Conservation (phyloP, 2,888 invertebrate species). For the Emesis russula region DNA sequence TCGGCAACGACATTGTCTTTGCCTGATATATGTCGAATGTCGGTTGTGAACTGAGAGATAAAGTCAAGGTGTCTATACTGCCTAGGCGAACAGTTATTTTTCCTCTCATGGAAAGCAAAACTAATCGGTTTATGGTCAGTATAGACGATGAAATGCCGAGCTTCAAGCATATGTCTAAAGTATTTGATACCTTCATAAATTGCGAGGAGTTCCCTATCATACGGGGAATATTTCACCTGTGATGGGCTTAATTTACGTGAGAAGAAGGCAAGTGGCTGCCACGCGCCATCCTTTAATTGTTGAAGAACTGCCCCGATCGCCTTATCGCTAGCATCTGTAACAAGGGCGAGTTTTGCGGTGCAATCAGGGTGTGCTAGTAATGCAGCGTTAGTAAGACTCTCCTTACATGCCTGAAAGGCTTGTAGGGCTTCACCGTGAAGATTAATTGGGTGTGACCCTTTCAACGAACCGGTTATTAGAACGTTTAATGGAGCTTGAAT, state of each 20-base stretch:
- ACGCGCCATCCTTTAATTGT: no score
- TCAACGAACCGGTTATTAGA: no score
- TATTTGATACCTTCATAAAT: slow-evolving; percentile 90
- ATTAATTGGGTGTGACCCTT: no score
- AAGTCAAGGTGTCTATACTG: slow-evolving; percentile 61
- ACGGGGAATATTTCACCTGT: slow-evolving; percentile 89
- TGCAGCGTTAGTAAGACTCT: no score
- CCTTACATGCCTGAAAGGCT: no score
- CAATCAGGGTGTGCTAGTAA: no score
- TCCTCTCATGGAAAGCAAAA: slow-evolving; percentile 29
- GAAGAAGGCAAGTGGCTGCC: no score
- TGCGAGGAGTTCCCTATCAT: slow-evolving; percentile 67
- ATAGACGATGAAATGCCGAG: slow-evolving; percentile 82
- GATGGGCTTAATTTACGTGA: slow-evolving; percentile 34
- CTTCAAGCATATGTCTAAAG: slow-evolving; percentile 91
- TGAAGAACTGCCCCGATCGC: no score
- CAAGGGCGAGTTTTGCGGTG: no score
- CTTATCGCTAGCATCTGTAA: no score
- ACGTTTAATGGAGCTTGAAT: neutral
- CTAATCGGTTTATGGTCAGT: slow-evolving; percentile 32
- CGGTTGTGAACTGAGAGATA: slow-evolving; percentile 61
- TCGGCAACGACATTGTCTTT: slow-evolving; percentile 71
- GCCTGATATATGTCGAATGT: slow-evolving; percentile 52
- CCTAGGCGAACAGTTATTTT: slow-evolving; percentile 56
- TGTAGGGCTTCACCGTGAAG: no score